These are phyloP conservation scores for Azemiops feae DNA, from an alignment of 2,113 vertebrate species.

Conservation along the genomic window DNA sequence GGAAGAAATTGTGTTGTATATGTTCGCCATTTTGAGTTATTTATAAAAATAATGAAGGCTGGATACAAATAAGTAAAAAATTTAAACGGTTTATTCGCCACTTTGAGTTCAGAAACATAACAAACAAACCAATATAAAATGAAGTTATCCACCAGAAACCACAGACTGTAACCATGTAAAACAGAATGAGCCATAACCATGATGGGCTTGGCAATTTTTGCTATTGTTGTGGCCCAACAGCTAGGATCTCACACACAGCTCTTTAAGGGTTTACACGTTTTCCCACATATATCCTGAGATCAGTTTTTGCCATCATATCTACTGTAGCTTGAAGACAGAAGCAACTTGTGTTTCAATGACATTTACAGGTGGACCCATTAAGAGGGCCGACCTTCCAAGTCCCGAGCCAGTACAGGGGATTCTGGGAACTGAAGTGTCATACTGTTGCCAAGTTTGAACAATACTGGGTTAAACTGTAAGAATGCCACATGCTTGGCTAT, in stretches of 20 bases:
- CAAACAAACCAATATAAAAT: background rate
- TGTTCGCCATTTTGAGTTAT: background rate
- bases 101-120: background rate
- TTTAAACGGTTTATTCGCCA: background rate
- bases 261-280: background rate
- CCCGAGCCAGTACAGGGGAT: background rate
- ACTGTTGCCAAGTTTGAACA: background rate
- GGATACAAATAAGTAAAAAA: background rate
- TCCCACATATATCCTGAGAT: background rate
- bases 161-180: background rate
- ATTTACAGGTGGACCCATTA: background rate
- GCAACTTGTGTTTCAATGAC: background rate
- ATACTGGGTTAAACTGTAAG: background rate
- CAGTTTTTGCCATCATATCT: background rate
- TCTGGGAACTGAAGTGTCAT: background rate
- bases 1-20: background rate
- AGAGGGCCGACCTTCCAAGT: background rate
- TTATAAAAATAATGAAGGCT: background rate
- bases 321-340: background rate
- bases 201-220: background rate
- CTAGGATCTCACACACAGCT: background rate
- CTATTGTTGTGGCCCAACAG: background rate
- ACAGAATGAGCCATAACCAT: background rate
- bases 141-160: background rate
- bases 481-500: background rate